Evolutionary conservation across 2,113 vertebrate genomes (phyloP).

Genomic region (Xiphophorus couchianus): DNA sequence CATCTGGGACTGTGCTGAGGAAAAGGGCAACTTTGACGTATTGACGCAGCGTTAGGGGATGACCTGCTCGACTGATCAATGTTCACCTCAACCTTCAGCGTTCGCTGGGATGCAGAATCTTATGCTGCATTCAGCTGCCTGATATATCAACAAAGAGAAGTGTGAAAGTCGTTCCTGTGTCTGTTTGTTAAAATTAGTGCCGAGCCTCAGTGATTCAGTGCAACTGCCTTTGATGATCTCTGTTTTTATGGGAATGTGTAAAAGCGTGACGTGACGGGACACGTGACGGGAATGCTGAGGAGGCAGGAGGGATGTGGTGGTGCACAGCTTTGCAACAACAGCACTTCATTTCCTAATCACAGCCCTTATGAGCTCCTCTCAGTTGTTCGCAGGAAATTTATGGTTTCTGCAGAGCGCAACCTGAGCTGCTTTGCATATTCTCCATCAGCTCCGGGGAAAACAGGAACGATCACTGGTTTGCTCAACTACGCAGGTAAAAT

Average conservation of each 20-base stretch:
- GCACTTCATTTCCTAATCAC: constrained; percentile 29
- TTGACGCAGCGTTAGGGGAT: constrained; percentile 40
- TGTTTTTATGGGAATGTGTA: constrained; percentile 53
- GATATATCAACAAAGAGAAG: neutral
- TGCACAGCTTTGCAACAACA: constrained; percentile 28
- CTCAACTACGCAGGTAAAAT: constrained; percentile 40
- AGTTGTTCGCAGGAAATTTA: constrained; percentile 61
- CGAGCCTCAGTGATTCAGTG: constrained; percentile 30
- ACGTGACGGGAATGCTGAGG: constrained; percentile 65
- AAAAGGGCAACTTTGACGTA: constrained; percentile 60
- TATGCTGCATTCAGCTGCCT: constrained; percentile 8
- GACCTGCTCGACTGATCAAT: constrained; percentile 60
- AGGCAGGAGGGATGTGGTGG: constrained; percentile 48
- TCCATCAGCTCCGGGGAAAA: constrained; percentile 34
- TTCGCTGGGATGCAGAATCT: constrained; percentile 40
- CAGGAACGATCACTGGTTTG: constrained; percentile 45
- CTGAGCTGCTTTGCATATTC: constrained; percentile 70
- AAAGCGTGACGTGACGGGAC: constrained; percentile 50
- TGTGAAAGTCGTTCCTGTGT: constrained; percentile 6
- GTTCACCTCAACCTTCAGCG: constrained; percentile 60
- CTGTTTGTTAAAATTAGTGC: constrained; percentile 31
- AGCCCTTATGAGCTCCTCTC: constrained; percentile 37
- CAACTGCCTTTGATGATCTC: constrained; percentile 62
- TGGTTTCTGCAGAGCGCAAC: constrained; percentile 58
- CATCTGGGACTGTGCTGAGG: constrained; percentile 25